These are phyloP conservation scores for Caloenas nicobarica DNA, from an alignment of 2,113 vertebrate genomes.

Conservation along the genomic window DNA sequence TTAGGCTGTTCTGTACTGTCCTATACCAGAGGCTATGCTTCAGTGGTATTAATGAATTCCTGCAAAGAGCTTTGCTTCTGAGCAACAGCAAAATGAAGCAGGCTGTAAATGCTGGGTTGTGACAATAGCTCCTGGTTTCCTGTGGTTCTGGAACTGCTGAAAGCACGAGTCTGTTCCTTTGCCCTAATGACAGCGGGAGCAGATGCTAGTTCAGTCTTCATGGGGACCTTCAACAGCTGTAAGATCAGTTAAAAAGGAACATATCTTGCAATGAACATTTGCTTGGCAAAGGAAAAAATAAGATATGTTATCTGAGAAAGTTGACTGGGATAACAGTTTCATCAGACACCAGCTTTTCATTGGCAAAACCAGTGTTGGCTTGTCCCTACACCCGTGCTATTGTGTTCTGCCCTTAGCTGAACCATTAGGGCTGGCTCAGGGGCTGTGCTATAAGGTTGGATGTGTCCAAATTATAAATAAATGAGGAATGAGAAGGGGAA, in stretches of 20 bases:
- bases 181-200: neutral
- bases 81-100: neutral
- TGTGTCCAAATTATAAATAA: neutral
- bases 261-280: neutral
- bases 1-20: neutral
- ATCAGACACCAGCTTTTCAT: neutral
- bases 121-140: neutral
- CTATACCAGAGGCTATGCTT: neutral
- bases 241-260: neutral
- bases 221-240: neutral
- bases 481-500: neutral
- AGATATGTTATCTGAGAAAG: neutral
- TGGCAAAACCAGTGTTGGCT: neutral
- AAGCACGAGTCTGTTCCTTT: neutral
- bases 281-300: neutral
- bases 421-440: neutral
- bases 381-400: neutral
- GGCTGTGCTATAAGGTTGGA: neutral
- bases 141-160: neutral
- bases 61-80: neutral
- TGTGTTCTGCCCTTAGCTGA: neutral
- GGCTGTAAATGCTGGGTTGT: neutral
- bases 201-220: neutral
- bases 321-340: neutral
- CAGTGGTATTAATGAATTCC: neutral